Base-by-base conservation (phyloP, 35 echinoderm and acorn worm genomes). In the Anneissia japonica region DNA sequence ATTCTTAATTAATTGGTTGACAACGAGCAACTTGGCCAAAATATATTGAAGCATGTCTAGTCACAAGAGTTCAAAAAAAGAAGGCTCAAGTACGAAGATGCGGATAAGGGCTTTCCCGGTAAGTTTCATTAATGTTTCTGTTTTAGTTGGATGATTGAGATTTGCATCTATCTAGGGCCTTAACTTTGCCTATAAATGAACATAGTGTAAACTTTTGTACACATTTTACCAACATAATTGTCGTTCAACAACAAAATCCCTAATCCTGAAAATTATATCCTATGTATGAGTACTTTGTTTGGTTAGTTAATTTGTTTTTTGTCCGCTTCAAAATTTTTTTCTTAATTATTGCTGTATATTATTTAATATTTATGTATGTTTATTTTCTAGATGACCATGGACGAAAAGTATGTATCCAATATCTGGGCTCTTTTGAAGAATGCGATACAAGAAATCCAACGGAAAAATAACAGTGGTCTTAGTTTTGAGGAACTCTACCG, bases 401-500 rank as follows among this genome's bases (percentile, higher is more conserved):
- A 97, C 84, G 95, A 97, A 77, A 93, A 93, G 89, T 97, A 97
- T 83, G 95, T 97, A 36, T 89, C 91, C 81, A 97, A 93, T 41
- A 97, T 97, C 82, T 97, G 95, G 95, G 92, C 89, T 6, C 88
- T 97, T 31, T 89, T 97, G 40, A 93, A 97, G 64, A 97, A 97
- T 46, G 91, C 95, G 35, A 93, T 93, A 76, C 91, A 97, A 82
- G 91, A 97, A 80, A 97, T 97, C 30, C 95, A 97, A 89, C 79
- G 91, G 40, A 97, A 97, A 83, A 97, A 97, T 83, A 97, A 97
- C 88, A 97, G 95, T 56, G 95, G 95, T 31, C 91, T 97, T 39
- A 97, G 95, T 86, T 97, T 97, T 86, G 95, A 97, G 79, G 95
- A 97, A 76, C 91, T 97, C 32, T 97, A 97, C 37, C 83, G 95